phyloP scores from a whole-genome alignment of 2,888 invertebrate species.

The Pherbina coryleti region DNA sequence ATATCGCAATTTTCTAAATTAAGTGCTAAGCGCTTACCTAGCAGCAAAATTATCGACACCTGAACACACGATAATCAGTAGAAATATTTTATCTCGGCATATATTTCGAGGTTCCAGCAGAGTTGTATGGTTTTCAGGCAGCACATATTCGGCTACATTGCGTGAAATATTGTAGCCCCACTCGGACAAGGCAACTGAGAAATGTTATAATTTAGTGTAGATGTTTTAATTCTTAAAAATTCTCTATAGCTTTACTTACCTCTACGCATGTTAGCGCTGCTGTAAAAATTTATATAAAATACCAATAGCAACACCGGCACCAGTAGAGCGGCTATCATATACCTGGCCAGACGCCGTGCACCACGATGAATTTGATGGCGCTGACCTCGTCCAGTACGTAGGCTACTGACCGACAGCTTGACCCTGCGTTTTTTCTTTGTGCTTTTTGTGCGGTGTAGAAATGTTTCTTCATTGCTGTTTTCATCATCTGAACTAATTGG shows the following conservation, averaged over 20 bases:
- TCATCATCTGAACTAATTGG: constrained; percentile 26
- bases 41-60: constrained; percentile 78
- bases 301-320: constrained; percentile 56
- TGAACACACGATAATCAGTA: constrained; percentile 83
- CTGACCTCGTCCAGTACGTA: background rate
- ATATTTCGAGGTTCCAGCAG: constrained; percentile 75
- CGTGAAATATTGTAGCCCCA: constrained; percentile 83
- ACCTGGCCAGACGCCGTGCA: constrained; percentile 54
- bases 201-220: background rate
- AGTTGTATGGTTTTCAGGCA: constrained; percentile 78
- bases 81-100: constrained; percentile 72
- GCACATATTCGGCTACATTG: constrained; percentile 79
- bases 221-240: background rate
- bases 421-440: constrained; percentile 32
- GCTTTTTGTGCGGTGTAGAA: constrained; percentile 35
- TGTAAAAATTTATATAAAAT: constrained; percentile 61
- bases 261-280: background rate
- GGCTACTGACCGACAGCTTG: background rate
- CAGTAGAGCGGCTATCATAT: constrained; percentile 52
- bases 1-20: too few relatives aligned
- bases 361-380: constrained; percentile 55
- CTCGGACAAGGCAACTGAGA: constrained; percentile 73
- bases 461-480: constrained; percentile 34
- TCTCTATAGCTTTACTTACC: background rate
- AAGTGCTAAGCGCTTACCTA: constrained; percentile 64